Conservation (phyloP, 2,797 vertebrate species). For the Spinus olivaceus region DNA sequence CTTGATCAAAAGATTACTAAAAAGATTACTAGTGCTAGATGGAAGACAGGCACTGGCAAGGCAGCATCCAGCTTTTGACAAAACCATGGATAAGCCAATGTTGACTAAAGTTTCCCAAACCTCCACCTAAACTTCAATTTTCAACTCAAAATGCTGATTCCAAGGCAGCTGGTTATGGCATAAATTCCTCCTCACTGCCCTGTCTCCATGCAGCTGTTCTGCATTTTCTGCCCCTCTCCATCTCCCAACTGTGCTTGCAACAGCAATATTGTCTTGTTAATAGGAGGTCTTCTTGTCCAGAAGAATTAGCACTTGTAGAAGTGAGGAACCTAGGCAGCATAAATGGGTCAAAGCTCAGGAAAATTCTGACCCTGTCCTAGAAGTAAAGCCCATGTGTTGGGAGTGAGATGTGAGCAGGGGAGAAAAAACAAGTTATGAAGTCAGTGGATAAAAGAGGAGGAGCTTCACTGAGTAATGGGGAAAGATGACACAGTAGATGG, state of each 20-base stretch:
- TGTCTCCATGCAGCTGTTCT: neutral
- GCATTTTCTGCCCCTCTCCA: neutral
- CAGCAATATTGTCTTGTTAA: neutral
- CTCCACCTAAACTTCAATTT: neutral
- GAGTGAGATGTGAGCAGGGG: neutral
- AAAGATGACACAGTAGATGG: neutral
- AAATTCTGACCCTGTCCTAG: neutral
- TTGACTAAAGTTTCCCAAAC: neutral
- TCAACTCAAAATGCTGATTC: neutral
- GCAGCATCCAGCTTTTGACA: neutral
- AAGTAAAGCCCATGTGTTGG: rapidly evolving
- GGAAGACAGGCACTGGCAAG: neutral
- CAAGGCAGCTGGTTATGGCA: neutral
- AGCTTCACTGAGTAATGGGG: neutral
- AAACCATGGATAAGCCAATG: neutral
- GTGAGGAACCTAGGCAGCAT: neutral
- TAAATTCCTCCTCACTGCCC: neutral
- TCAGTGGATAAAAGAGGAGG: neutral
- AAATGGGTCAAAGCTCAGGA: neutral
- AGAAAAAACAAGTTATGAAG: neutral
- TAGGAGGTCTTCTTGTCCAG: neutral
- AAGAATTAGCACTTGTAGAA: neutral
- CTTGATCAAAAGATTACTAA: neutral
- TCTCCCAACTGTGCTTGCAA: neutral
- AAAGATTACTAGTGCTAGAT: neutral